Conservation (phyloP, 2,113 vertebrate genomes). For the Alosa alosa region DNA sequence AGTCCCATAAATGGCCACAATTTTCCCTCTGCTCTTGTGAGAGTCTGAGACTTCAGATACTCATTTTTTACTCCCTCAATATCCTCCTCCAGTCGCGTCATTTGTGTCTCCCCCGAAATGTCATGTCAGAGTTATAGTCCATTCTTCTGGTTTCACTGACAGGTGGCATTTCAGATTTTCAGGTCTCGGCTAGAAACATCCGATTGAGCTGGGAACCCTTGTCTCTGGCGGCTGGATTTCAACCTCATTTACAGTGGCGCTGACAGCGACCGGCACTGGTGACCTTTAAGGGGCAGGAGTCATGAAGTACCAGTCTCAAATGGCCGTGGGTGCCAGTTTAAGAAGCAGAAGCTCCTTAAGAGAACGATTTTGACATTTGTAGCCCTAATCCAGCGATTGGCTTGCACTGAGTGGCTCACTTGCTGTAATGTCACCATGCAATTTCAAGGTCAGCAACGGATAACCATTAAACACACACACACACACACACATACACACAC, state of each 20-base stretch:
- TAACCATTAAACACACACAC: no score
- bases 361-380: neutral
- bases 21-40: neutral
- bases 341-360: neutral
- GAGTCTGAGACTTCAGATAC: neutral
- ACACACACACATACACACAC: no score
- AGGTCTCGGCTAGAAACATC: neutral
- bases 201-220: neutral
- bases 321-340: neutral
- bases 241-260: conserved; percentile 1
- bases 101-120: conserved; percentile 5
- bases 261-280: neutral
- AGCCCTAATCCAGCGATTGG: neutral
- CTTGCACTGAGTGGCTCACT: neutral
- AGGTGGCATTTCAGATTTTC: neutral
- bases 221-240: neutral
- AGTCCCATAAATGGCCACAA: neutral
- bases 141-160: neutral
- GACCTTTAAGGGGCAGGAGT: conserved; percentile 9
- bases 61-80: neutral
- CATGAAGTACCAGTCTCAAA: neutral
- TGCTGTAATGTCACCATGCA: neutral
- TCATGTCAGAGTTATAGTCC: conserved; percentile 7
- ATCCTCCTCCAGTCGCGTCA: neutral
- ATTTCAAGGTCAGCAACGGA: neutral